Base-by-base conservation (phyloP, 2,888 invertebrate species). In the Gibbula magus region DNA sequence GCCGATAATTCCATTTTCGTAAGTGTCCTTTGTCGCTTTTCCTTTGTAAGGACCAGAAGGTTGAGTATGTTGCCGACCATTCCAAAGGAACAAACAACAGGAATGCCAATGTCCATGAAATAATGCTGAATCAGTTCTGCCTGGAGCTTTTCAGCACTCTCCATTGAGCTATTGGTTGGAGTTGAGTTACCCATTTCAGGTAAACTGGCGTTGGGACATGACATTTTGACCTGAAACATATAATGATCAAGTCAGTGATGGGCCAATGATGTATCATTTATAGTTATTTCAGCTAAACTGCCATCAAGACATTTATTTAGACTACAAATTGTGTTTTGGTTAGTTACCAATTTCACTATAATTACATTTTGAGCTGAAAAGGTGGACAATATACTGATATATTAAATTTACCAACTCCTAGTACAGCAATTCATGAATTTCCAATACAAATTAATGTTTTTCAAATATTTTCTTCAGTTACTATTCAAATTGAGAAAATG, bases 1-100 rank as follows among this genome's bases (percentile, higher is more conserved):
- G 92, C 91, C 2, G 91, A 90, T 80, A 88, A 87, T 85, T 92
- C 91, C 90, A 91, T 91, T 83, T 88, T 89, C 45, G 90, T 89
- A 52, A 91, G 84, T 2, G 89, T 85, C 25, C 86, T 81, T 76
- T 90, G 87, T 22, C 89, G 86, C 77, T 91, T 90, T 77, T 91
- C 89, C 8, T 89, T 85, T 1, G 91, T 89, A 18, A 92, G 85
- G 4, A 92, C 91, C 22, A 91, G 78, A 45, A 92, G 85, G 78
- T 91, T 91, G 7, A 92, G 85, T 10, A 90, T 81, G 79, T 92
- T 92, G 25, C 92, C 92, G 18, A 91, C 74, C 75, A 92, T 83
- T 52, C 92, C 91, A 76, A 91, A 87, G 1, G 83, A 87, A 83
- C 91, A 91, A 10, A 91, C 86, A n/a, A 84, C 67, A 22, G 91